Percentiles rank a stretch among this genome's conserved stretches.
These are phyloP conservation scores for Oceanodroma tethys DNA, from an alignment of 2,113 vertebrate species.

Conservation along the genomic window DNA sequence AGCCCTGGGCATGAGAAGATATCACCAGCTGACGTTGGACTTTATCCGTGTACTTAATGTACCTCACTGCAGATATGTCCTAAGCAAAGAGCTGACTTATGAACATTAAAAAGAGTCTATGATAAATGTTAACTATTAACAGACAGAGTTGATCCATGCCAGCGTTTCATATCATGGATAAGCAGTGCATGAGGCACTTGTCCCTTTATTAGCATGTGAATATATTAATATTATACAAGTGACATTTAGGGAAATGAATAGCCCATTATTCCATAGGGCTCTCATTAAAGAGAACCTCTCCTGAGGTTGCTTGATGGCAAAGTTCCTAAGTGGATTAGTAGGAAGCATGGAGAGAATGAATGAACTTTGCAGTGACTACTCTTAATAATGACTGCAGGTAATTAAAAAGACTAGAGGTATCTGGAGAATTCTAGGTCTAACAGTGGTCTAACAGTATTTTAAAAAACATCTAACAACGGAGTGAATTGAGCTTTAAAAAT, in stretches of 20 bases:
- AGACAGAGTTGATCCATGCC: not conserved
- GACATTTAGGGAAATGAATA: conserved; percentile 47
- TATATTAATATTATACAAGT: conserved; percentile 36
- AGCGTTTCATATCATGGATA: not conserved
- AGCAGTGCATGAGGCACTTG: not conserved
- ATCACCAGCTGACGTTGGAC: not conserved
- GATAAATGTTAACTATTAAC: conserved; percentile 11
- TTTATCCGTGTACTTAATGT: not conserved
- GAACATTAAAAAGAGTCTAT: not conserved
- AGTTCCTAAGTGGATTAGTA: conserved; percentile 40
- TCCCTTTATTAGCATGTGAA: conserved; percentile 7
- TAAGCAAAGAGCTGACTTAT: not conserved
- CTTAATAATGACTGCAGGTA: conserved; percentile 23
- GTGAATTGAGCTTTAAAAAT: conserved; percentile 33
- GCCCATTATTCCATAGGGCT: not conserved
- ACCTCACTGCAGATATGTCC: not conserved
- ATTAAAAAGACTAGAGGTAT: conserved; percentile 27
- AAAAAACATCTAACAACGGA: not conserved
- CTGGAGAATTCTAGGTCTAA: conserved; percentile 4
- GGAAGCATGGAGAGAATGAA: conserved; percentile 13
- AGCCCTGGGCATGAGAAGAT: not conserved
- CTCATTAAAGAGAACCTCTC: conserved; percentile 42
- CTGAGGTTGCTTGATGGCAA: not conserved
- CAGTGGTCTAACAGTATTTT: not conserved
- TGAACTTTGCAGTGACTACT: conserved; percentile 23